Percentiles rank a stretch among this genome's conserved stretches.
These are phyloP conservation scores for Pollimyrus isidori DNA, from an alignment of 2,113 vertebrate genomes.

Conservation along the genomic window DNA sequence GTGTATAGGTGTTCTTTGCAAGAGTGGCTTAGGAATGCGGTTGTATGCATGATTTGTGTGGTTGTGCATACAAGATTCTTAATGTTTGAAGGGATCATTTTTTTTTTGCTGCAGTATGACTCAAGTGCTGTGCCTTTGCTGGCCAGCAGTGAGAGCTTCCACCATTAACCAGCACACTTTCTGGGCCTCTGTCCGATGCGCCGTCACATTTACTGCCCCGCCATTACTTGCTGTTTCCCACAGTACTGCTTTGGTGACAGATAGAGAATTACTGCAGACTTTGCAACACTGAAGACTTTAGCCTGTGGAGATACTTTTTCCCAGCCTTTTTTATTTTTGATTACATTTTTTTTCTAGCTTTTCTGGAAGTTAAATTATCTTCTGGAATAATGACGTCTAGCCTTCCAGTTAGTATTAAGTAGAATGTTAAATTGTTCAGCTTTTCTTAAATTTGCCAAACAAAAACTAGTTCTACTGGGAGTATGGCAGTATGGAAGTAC, in stretches of 20 bases:
- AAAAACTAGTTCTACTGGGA: neutral
- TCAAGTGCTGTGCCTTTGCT: neutral
- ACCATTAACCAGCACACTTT: neutral
- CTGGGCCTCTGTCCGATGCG: neutral
- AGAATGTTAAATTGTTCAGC: neutral
- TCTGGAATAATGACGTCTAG: neutral
- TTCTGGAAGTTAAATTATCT: neutral
- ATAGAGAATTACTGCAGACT: constrained; percentile 2
- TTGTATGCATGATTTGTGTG: neutral
- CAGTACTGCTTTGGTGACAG: constrained; percentile 8
- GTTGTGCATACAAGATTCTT: neutral
- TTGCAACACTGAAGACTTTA: neutral
- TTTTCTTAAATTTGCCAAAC: neutral
- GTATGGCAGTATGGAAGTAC: neutral
- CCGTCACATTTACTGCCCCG: neutral
- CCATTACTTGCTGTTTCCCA: constrained; percentile 3
- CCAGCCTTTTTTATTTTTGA: neutral
- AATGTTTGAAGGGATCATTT: neutral
- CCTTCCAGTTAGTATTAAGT: neutral
- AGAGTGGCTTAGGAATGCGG: neutral
- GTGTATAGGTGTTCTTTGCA: neutral
- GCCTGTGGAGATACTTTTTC: neutral
- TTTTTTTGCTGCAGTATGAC: neutral
- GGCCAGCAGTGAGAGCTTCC: neutral
- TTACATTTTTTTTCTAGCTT: neutral